These are phyloP conservation scores for Gobio occitaniae DNA, from an alignment of 2,797 vertebrate genomes.

Conservation along the genomic window DNA sequence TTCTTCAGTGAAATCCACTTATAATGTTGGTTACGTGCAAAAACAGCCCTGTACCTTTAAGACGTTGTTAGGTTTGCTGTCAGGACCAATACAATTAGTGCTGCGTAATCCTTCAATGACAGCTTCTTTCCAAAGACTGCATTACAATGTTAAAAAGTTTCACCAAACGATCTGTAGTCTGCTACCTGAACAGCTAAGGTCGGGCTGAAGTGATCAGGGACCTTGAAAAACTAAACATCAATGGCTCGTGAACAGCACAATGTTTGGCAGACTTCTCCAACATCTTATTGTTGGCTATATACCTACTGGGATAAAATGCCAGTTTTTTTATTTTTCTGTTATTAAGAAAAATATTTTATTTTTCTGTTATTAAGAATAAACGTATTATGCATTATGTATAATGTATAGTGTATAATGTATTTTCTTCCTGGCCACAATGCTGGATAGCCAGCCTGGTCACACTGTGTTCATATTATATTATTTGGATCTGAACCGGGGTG, in stretches of 20 bases:
- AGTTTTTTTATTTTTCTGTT: neutral
- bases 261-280: slow-evolving; percentile 15
- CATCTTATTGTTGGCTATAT: neutral
- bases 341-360: neutral
- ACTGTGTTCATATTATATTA: too few species aligned
- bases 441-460: neutral
- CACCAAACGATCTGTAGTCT: neutral
- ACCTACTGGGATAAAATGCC: neutral
- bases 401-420: too few species aligned
- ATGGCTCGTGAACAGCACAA: neutral
- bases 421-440: neutral
- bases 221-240: neutral
- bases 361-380: neutral
- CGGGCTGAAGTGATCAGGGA: neutral
- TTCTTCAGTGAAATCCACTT: neutral
- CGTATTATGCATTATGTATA: neutral
- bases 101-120: neutral
- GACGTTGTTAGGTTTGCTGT: neutral
- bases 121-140: slow-evolving; percentile 8
- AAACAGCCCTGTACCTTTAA: neutral
- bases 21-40: neutral
- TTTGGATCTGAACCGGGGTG: too few species aligned
- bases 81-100: neutral
- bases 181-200: neutral
- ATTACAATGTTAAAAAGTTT: slow-evolving; percentile 8